Percentiles rank a stretch among this genome's conserved stretches.
These are phyloP conservation scores for Amphimedon queenslandica DNA, from an alignment of 37 sponge, comb jelly and placozoan genomes.

Conservation along the genomic window DNA sequence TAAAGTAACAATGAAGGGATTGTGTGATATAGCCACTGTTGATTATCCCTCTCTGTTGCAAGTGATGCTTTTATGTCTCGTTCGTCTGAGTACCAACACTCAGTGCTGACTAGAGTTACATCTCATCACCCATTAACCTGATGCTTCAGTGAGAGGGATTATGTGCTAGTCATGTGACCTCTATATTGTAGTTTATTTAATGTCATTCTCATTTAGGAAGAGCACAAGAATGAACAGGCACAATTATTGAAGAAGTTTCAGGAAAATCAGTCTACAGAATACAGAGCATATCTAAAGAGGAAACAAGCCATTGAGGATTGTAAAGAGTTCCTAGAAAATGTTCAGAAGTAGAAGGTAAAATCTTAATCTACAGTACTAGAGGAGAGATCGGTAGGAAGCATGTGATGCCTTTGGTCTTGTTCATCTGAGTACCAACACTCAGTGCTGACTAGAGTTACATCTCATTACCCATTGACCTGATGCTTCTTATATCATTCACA, in stretches of 20 bases:
- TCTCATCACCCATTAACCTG: slow-evolving; percentile 69
- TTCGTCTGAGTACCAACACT: neutral
- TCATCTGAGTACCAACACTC: neutral
- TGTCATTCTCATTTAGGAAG: no score
- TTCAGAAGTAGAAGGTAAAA: slow-evolving; percentile 68
- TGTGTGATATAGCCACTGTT: no score
- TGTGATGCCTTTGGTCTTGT: slow-evolving; percentile 4
- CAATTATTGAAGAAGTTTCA: no score
- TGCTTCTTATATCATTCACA: slow-evolving; percentile 25
- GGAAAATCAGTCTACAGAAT: slow-evolving; percentile 54
- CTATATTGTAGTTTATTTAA: no score
- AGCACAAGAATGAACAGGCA: no score
- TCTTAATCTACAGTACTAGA: no score
- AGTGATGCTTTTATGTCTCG: neutral
- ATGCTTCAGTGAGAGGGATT: no score
- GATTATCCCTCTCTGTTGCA: no score
- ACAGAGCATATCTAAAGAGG: slow-evolving; percentile 51
- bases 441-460: slow-evolving; percentile 6
- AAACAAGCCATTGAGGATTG: slow-evolving; percentile 79
- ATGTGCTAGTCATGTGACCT: no score
- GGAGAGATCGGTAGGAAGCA: neutral
- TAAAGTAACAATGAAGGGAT: no score
- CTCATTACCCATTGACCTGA: slow-evolving; percentile 68
- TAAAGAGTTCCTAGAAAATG: slow-evolving; percentile 84
- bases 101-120: slow-evolving; percentile 2